Percentiles rank a stretch among this genome's conserved stretches.
These are phyloP conservation scores for Nemopilema nomurai DNA, from an alignment of 30 jellyfish, hydroid and myxozoan genomes.

Conservation along the genomic window DNA sequence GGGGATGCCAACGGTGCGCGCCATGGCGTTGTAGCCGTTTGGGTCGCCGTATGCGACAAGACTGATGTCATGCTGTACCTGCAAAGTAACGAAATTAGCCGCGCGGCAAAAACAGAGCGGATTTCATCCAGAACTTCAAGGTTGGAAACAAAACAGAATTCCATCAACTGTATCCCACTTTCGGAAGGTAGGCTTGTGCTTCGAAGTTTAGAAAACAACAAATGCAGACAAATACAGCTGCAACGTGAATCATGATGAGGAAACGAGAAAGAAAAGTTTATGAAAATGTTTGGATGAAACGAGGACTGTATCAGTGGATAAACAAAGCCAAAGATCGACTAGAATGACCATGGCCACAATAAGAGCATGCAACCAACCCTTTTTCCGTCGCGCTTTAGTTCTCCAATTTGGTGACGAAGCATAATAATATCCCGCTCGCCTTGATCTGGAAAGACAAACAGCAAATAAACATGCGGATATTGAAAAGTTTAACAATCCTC, in stretches of 20 bases:
- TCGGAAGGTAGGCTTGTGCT: too few relatives aligned
- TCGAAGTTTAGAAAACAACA: too few relatives aligned
- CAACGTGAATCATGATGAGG: too few relatives aligned
- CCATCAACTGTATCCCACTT: too few relatives aligned
- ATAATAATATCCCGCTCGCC: slow-evolving; percentile 86
- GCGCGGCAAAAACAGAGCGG: not conserved
- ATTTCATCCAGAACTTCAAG: too few relatives aligned
- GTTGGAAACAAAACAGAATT: too few relatives aligned
- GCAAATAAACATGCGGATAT: not conserved
- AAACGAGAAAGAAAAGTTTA: too few relatives aligned
- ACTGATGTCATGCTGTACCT: slow-evolving; percentile 92
- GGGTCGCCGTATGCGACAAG: slow-evolving; percentile 97
- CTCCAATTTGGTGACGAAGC: slow-evolving; percentile 80
- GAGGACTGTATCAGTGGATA: too few relatives aligned
- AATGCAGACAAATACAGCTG: too few relatives aligned
- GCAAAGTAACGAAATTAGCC: not conserved
- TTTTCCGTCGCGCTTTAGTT: slow-evolving; percentile 49
- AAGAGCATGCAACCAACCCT: slow-evolving; percentile 41
- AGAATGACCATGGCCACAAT: not conserved
- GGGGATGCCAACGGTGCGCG: slow-evolving; percentile 88
- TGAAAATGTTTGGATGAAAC: too few relatives aligned
- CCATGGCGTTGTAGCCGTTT: slow-evolving; percentile 95
- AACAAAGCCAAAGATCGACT: not conserved
- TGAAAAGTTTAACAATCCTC: too few relatives aligned
- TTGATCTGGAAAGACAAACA: slow-evolving; percentile 37